Percentiles rank a stretch among this genome's conserved stretches.
These are phyloP conservation scores for Darevskia mixta DNA, from an alignment of 2,797 vertebrate species.

Conservation along the genomic window DNA sequence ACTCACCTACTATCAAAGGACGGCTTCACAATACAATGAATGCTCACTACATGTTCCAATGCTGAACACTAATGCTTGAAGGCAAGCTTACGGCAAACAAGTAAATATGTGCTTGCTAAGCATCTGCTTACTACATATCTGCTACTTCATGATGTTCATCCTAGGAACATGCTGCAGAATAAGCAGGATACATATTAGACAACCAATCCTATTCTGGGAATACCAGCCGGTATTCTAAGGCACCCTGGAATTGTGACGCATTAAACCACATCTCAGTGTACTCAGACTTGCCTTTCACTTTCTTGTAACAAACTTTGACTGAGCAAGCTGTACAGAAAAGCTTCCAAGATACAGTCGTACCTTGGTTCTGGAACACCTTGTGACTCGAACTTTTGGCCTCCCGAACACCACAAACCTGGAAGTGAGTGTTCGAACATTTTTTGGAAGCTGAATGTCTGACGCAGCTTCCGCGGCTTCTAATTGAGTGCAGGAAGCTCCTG, in stretches of 20 bases:
- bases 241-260: constrained; percentile 3
- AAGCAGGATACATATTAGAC: not conserved
- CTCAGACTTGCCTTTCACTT: not conserved
- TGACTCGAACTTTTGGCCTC: too few species aligned
- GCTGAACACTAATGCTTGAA: not conserved
- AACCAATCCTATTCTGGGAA: not conserved
- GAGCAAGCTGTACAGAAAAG: not conserved
- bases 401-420: too few species aligned
- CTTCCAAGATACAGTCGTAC: not conserved
- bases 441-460: too few species aligned
- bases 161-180: too few species aligned
- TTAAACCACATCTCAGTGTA: not conserved
- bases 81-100: not conserved
- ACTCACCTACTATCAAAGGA: not conserved
- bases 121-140: not conserved
- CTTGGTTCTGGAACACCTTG: too few species aligned
- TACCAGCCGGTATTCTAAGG: constrained; percentile 33
- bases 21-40: not conserved
- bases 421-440: too few species aligned
- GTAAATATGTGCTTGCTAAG: not conserved
- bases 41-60: not conserved
- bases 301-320: not conserved
- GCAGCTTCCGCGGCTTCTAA: too few species aligned
- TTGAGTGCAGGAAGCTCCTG: too few species aligned
- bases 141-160: not conserved